Evolutionary conservation across 2,113 vertebrate genomes (phyloP).

Genomic region (Anthoscopus minutus): DNA sequence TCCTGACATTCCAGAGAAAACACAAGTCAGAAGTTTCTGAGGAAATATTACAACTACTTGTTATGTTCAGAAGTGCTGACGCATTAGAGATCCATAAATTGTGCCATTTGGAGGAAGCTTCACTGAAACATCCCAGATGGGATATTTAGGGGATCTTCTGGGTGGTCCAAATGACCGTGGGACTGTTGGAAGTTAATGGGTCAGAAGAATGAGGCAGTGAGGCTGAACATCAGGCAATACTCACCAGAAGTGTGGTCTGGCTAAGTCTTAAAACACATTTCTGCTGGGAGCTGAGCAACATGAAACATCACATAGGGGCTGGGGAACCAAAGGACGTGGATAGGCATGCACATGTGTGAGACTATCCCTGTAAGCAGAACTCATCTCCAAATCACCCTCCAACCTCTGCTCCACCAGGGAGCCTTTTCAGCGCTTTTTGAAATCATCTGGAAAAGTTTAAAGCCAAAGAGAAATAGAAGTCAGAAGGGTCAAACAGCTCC

Average conservation of each 20-base stretch:
- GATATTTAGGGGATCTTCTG: not conserved
- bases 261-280: not conserved
- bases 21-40: not conserved
- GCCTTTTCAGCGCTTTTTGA: not conserved
- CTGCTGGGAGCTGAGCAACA: not conserved
- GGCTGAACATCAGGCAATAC: not conserved
- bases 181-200: not conserved
- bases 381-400: not conserved
- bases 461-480: not conserved
- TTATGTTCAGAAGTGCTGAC: not conserved
- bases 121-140: not conserved
- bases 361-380: not conserved
- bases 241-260: not conserved
- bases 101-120: not conserved
- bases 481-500: not conserved
- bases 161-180: not conserved
- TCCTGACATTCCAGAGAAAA: not conserved
- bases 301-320: not conserved
- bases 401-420: not conserved
- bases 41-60: not conserved
- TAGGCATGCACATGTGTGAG: rapidly evolving
- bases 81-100: not conserved
- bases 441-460: not conserved
- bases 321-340: not conserved
- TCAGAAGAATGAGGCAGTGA: not conserved